Percentiles rank a stretch among this genome's conserved stretches.
These are phyloP conservation scores for Dendrolimus punctatus DNA, from an alignment of 1,140 invertebrate species.

Conservation along the genomic window DNA sequence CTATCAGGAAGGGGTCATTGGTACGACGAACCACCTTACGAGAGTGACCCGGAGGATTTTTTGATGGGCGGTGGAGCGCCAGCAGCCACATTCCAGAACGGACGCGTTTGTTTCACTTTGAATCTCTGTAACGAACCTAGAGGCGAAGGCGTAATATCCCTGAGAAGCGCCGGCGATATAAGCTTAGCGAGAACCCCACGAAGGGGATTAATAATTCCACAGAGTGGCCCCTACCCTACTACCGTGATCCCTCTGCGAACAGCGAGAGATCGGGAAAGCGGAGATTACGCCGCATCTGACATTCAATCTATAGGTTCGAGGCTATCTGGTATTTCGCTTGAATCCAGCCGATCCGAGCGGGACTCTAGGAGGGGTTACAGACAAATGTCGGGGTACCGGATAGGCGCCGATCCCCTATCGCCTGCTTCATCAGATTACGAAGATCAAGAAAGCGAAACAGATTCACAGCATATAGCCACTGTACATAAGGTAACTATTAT, in stretches of 20 bases:
- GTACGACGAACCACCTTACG: constrained; percentile 93
- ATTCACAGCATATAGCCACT: constrained; percentile 76
- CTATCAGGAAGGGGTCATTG: constrained; percentile 80
- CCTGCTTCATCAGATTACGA: constrained; percentile 87
- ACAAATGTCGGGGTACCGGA: constrained; percentile 71
- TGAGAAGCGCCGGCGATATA: constrained; percentile 89
- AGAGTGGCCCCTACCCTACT: constrained; percentile 84
- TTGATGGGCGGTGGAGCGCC: constrained; percentile 84
- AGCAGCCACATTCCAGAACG: constrained; percentile 81
- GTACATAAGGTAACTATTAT: constrained; percentile 76
- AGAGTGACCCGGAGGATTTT: constrained; percentile 91
- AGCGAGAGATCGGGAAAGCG: constrained; percentile 83
- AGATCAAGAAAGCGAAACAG: constrained; percentile 81
- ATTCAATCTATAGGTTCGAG: constrained; percentile 85
- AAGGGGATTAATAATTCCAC: constrained; percentile 85
- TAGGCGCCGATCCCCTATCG: constrained; percentile 79
- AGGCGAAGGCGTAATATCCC: constrained; percentile 86
- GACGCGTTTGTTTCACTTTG: constrained; percentile 84
- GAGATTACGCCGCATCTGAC: constrained; percentile 88
- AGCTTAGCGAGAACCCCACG: constrained; percentile 81
- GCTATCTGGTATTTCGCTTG: constrained; percentile 82
- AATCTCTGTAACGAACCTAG: constrained; percentile 79
- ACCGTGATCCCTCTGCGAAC: constrained; percentile 86
- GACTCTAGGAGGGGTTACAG: constrained; percentile 74
- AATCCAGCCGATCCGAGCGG: constrained; percentile 81